These are phyloP conservation scores for Blomia tropicalis DNA, from an alignment of 2,888 invertebrate genomes.

Conservation along the genomic window DNA sequence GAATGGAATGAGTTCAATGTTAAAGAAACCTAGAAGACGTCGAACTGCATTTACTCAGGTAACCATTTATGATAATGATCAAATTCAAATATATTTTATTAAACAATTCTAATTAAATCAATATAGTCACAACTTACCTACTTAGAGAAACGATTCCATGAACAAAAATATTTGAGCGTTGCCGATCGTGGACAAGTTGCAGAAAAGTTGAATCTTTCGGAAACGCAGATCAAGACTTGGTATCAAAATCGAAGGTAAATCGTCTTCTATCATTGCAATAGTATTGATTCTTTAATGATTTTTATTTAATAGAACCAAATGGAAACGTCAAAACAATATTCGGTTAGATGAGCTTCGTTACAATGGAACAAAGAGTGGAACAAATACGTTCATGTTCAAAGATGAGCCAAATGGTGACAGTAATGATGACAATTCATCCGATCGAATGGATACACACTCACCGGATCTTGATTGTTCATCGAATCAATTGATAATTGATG, in stretches of 20 bases:
- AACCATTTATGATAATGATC: not conserved
- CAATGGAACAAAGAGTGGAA: conserved; percentile 2
- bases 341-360: conserved; percentile 32
- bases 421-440: not conserved
- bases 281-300: not conserved
- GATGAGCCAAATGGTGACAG: not conserved
- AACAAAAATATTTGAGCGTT: conserved; percentile 82
- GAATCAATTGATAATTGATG: too few species aligned
- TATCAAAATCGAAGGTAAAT: conserved; percentile 67
- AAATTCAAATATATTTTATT: not conserved
- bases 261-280: not conserved
- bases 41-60: conserved; percentile 70
- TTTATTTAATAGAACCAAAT: conserved; percentile 37
- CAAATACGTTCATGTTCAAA: not conserved
- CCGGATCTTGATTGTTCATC: not conserved
- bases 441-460: not conserved
- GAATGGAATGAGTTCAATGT: not conserved
- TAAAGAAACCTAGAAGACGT: conserved; percentile 34
- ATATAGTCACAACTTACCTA: conserved; percentile 62
- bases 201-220: conserved; percentile 68
- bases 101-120: not conserved
- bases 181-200: conserved; percentile 84
- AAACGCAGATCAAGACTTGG: conserved; percentile 92
- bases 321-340: conserved; percentile 53
- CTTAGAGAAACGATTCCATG: conserved; percentile 74